Conservation (phyloP, 2,797 vertebrate genomes). For the Onychomys leucogaster region DNA sequence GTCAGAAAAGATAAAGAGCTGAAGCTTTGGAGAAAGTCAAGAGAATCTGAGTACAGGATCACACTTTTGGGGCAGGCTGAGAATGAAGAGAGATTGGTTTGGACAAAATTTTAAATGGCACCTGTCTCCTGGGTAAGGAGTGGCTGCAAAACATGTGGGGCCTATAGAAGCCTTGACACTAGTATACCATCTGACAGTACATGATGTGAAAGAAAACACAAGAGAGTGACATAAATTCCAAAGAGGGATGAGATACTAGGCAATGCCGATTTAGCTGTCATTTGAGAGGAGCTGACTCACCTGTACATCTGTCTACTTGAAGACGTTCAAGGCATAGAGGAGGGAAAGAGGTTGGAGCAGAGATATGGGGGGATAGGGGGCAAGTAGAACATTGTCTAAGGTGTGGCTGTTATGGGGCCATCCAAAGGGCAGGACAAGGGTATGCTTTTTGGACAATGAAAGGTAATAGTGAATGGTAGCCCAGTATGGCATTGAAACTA, state of each 20-base stretch:
- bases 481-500: background rate
- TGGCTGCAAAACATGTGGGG: background rate
- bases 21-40: background rate
- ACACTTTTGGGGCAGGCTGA: background rate
- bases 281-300: background rate
- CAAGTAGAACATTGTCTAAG: background rate
- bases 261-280: background rate
- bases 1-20: background rate
- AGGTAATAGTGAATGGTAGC: background rate
- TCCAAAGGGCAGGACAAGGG: background rate
- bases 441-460: background rate
- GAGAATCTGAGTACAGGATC: background rate
- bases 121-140: background rate
- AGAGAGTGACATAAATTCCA: background rate
- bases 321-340: background rate
- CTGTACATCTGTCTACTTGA: background rate
- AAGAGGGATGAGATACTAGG: background rate
- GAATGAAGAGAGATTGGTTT: background rate
- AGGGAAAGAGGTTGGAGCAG: background rate
- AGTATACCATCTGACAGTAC: background rate
- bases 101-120: background rate
- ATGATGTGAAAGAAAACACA: background rate
- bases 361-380: background rate
- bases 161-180: background rate
- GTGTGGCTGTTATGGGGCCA: background rate